Conservation (phyloP, 92 coral and sea anemone species). For the Desmophyllum pertusum region DNA sequence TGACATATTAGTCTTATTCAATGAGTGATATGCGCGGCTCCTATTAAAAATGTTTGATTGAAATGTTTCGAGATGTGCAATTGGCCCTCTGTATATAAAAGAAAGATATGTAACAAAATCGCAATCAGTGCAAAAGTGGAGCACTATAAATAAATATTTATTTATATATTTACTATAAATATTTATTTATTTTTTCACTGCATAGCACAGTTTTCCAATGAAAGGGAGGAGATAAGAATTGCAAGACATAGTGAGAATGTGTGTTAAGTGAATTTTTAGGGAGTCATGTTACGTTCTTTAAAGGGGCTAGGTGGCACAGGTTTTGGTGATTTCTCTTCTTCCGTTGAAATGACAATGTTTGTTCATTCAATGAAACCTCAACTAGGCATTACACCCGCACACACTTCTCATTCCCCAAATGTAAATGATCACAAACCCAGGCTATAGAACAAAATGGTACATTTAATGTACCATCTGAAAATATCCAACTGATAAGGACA, state of each 20-base stretch:
- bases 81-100: too few species aligned
- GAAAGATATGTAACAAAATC: too few species aligned
- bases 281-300: too few species aligned
- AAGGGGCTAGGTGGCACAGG: neutral
- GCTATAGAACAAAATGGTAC: too few species aligned
- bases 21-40: neutral
- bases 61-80: too few species aligned
- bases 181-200: neutral
- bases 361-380: neutral
- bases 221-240: neutral
- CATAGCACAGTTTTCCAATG: constrained; percentile 23
- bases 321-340: neutral
- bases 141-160: neutral
- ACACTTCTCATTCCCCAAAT: too few species aligned
- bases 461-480: too few species aligned
- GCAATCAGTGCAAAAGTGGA: too few species aligned
- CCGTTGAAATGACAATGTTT: too few species aligned
- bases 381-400: too few species aligned
- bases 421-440: too few species aligned
- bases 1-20: neutral
- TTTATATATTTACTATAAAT: neutral
- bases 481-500: too few species aligned
- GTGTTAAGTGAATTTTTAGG: neutral
- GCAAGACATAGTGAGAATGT: neutral
- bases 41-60: neutral